phyloP scores from a whole-genome alignment of 2,113 vertebrate species.

The Typhlomys cinereus region DNA sequence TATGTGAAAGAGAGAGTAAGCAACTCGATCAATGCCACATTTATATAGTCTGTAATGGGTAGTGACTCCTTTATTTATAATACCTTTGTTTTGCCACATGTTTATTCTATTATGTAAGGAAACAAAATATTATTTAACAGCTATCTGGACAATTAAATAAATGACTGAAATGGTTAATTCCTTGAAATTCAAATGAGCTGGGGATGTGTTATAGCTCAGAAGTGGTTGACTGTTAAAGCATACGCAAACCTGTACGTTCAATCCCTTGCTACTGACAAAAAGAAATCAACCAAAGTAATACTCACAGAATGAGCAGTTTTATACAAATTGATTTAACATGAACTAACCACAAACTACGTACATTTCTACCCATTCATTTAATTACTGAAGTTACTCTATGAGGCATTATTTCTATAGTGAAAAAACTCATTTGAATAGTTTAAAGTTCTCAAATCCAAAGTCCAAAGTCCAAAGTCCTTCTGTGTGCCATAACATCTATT shows the following conservation, averaged over 20 bases:
- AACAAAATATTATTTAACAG: too few species aligned
- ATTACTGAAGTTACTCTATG: background rate
- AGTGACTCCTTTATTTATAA: background rate
- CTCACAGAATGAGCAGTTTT: background rate
- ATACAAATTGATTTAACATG: background rate
- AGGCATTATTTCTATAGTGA: slow-evolving; percentile 1
- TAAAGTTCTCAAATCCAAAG: slow-evolving; percentile 16
- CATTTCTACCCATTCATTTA: background rate
- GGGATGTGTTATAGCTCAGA: background rate
- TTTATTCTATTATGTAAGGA: background rate
- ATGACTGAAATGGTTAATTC: background rate
- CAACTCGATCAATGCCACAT: background rate
- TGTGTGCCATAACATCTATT: background rate
- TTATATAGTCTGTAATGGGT: background rate
- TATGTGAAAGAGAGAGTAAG: background rate
- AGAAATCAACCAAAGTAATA: background rate
- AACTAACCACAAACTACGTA: background rate
- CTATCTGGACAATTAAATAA: too few species aligned
- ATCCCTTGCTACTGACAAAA: background rate
- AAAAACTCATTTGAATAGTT: background rate
- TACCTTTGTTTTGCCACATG: background rate
- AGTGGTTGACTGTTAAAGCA: background rate
- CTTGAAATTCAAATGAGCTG: background rate
- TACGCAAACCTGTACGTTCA: background rate
- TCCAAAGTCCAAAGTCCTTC: background rate